Conservation (phyloP, 2,888 invertebrate genomes). For the Endotricha flammealis region DNA sequence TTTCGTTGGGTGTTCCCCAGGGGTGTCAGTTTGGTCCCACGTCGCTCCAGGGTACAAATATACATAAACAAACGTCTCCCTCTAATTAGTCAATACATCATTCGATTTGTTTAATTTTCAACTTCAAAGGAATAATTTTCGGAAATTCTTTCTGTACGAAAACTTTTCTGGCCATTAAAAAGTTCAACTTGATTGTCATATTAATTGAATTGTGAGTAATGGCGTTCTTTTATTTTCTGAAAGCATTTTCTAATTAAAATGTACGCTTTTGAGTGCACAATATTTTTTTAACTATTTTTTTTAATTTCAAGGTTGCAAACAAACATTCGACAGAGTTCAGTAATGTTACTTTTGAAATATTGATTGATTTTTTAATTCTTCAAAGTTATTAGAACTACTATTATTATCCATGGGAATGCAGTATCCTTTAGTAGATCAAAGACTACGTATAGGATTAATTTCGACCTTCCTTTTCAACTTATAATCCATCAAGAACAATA, state of each 20-base stretch:
- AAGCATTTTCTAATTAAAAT: conserved; percentile 6
- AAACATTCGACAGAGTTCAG: too few species aligned
- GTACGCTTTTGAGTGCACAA: conserved; percentile 5
- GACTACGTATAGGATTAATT: too few species aligned
- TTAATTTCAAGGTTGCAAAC: too few species aligned
- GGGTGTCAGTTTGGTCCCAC: conserved; percentile 13
- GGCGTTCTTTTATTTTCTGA: conserved; percentile 8
- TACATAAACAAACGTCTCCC: conserved; percentile 40
- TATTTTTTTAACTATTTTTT: neutral
- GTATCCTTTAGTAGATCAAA: too few species aligned
- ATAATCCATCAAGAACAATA: too few species aligned
- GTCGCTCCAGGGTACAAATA: conserved; percentile 30
- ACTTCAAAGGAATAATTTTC: conserved; percentile 34
- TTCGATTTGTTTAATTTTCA: conserved; percentile 30
- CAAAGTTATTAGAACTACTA: too few species aligned
- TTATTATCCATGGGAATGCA: too few species aligned
- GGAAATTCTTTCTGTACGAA: conserved; percentile 18
- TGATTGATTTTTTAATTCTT: too few species aligned
- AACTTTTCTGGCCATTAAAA: conserved; percentile 6
- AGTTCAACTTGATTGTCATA: conserved; percentile 8
- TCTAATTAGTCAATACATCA: conserved; percentile 48
- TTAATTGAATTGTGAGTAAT: conserved; percentile 10
- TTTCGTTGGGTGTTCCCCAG: neutral
- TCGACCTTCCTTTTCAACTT: too few species aligned
- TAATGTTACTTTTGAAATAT: too few species aligned